These are phyloP conservation scores for Eurytoma californica DNA, from an alignment of 2,888 invertebrate species.

Conservation along the genomic window DNA sequence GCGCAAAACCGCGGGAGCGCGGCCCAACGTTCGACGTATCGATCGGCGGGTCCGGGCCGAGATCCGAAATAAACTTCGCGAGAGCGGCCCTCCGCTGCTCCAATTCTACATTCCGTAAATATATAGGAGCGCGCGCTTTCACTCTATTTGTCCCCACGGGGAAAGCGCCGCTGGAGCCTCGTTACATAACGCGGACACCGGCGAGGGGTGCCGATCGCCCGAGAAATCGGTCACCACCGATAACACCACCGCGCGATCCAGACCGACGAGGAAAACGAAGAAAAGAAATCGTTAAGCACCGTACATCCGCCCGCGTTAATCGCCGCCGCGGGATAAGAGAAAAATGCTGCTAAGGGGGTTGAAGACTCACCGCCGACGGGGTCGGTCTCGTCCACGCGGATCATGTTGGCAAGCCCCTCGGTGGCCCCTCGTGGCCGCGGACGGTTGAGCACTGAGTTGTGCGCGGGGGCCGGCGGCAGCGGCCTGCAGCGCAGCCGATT, in stretches of 20 bases:
- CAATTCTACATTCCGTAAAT: slow-evolving; percentile 52
- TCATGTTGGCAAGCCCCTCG: slow-evolving; percentile 78
- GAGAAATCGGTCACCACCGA: too few relatives aligned
- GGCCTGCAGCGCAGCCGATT: not conserved
- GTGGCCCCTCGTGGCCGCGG: slow-evolving; percentile 43
- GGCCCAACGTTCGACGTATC: not conserved
- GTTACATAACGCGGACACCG: too few relatives aligned
- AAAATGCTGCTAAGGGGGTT: not conserved
- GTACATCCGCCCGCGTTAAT: too few relatives aligned
- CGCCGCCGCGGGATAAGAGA: too few relatives aligned
- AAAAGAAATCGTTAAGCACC: too few relatives aligned
- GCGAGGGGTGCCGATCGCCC: too few relatives aligned
- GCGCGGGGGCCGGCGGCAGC: not conserved
- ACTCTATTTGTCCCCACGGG: slow-evolving; percentile 22
- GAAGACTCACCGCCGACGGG: slow-evolving; percentile 88
- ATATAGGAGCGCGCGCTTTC: slow-evolving; percentile 29
- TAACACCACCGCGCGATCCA: too few relatives aligned
- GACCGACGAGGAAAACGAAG: too few relatives aligned
- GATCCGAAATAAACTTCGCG: slow-evolving; percentile 49
- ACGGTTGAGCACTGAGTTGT: slow-evolving; percentile 15
- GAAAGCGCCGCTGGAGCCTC: not conserved
- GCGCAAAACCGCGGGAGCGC: not conserved
- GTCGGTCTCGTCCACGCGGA: slow-evolving; percentile 92
- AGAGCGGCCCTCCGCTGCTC: slow-evolving; percentile 17
- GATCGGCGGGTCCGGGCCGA: slow-evolving; percentile 7